Base-by-base conservation (phyloP, 2,113 vertebrate genomes). In the Bambusicola thoracicus region DNA sequence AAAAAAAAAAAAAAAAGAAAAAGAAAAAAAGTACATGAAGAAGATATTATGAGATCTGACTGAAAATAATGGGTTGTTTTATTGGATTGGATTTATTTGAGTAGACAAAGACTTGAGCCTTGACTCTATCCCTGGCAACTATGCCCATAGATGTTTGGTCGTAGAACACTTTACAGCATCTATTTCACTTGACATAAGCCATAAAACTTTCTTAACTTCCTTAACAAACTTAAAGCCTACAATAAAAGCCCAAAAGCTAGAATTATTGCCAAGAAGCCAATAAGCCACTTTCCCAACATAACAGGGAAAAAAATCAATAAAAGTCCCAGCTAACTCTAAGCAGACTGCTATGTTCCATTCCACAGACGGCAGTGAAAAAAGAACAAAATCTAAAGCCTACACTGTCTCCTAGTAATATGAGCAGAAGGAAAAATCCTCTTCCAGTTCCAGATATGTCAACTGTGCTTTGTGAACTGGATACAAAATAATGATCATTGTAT, bases 191-290 rank as follows among this genome's bases (percentile, higher is more conserved):
- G 84, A 75, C 32, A 89, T 78, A 78, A 92, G 20, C 69, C 36
- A 72, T 89, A 91, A 96, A 94, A 83, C 46, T 87, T 78, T 59
- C 74, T 29, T 51, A 75, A 62, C 46, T 87, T 92, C 51, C 66
- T 72, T 78, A 89, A 56, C 65, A 91, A 84, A 72, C 43, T 78
- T 78, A 15, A 86, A 92, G 92, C 81, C 19, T 38, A 75, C 70
- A 86, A 65, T 74, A 92, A 86, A 94, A 84, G 6, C 38, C 81
- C 56, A 56, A 78, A 90, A 78, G n/a, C 41, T 61, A 46, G 41
- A 92, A 92, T 81, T 78, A 78, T 72, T 93, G 69, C 70, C 89
- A 89, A 86, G 69, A 85, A 84, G 43, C 13, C 59, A 59, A 58
- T 17, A 78, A 89, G 38, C 56, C 66, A 46, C 65, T 89, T 78